These are phyloP conservation scores for Hypothenemus hampei DNA, from an alignment of 1,140 invertebrate genomes.

Conservation along the genomic window DNA sequence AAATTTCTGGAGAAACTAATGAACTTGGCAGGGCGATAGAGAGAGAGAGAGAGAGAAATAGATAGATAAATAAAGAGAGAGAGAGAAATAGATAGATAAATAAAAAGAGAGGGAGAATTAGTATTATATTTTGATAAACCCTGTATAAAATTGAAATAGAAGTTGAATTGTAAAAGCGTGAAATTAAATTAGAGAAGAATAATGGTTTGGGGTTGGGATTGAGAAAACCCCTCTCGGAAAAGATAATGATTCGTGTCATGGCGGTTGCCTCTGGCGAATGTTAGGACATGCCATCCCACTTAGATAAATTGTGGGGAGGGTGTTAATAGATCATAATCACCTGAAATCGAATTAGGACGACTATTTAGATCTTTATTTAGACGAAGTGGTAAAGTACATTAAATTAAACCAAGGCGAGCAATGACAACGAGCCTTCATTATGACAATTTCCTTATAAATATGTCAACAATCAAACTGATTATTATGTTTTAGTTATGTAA, in stretches of 20 bases:
- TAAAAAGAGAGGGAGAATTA: no score
- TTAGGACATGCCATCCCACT: constrained; percentile 21
- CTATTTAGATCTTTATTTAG: constrained; percentile 7
- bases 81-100: no score
- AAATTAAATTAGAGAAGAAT: constrained; percentile 18
- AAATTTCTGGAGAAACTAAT: no score
- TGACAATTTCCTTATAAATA: constrained; percentile 6
- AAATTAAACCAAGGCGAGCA: neutral
- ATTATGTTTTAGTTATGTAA: no score
- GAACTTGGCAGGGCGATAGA: no score
- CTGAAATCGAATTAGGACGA: constrained; percentile 14
- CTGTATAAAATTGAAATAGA: no score
- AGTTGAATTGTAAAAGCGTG: no score
- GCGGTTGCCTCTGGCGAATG: constrained; percentile 19
- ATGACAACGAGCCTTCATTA: no score
- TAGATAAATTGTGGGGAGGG: constrained; percentile 24
- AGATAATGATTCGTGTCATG: constrained; percentile 22
- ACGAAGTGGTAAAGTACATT: no score
- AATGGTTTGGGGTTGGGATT: constrained; percentile 9
- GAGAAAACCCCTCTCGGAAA: neutral
- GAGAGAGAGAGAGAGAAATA: no score
- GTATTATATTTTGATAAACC: no score
- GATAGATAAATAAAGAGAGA: no score
- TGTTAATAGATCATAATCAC: constrained; percentile 26
- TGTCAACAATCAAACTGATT: constrained; percentile 9